A percentile compares a stretch with the other conserved stretches of the same genome.
Conservation (phyloP, 2,888 invertebrate genomes). For the Sacculina carcini region DNA sequence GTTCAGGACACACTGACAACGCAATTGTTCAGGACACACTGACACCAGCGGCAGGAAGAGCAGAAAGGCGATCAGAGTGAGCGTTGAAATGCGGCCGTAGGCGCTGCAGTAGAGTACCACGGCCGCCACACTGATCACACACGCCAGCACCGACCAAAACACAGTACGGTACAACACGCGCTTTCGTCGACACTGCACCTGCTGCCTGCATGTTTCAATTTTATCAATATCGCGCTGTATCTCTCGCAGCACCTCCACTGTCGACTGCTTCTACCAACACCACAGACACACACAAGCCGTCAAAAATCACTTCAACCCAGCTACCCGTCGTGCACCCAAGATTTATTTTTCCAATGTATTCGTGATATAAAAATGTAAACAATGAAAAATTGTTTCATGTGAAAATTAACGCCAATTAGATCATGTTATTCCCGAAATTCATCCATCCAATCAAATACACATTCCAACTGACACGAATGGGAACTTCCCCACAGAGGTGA, state of each 20-base stretch:
- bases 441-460: no score
- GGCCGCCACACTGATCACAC: constrained; percentile 37
- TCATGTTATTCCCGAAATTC: no score
- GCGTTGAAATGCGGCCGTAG: constrained; percentile 42
- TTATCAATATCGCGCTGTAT: constrained; percentile 50
- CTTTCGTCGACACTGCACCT: constrained; percentile 53
- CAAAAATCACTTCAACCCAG: no score
- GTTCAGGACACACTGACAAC: constrained; percentile 1
- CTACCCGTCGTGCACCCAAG: no score
- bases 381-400: no score
- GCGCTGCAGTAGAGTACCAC: constrained; percentile 58
- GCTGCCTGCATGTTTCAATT: constrained; percentile 50
- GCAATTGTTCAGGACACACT: constrained; percentile 22
- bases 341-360: no score
- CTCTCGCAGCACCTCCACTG: constrained; percentile 32
- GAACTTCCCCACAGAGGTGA: no score
- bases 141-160: constrained; percentile 26
- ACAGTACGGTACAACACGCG: constrained; percentile 52
- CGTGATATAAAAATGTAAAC: no score
- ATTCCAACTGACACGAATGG: no score
- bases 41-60: constrained; percentile 57
- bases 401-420: no score
- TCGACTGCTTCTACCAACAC: constrained; percentile 28
- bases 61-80: constrained; percentile 44
- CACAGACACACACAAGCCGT: no score